Evolutionary conservation across 2,888 invertebrate genomes (phyloP).

Genomic region (Ctena decussata): DNA sequence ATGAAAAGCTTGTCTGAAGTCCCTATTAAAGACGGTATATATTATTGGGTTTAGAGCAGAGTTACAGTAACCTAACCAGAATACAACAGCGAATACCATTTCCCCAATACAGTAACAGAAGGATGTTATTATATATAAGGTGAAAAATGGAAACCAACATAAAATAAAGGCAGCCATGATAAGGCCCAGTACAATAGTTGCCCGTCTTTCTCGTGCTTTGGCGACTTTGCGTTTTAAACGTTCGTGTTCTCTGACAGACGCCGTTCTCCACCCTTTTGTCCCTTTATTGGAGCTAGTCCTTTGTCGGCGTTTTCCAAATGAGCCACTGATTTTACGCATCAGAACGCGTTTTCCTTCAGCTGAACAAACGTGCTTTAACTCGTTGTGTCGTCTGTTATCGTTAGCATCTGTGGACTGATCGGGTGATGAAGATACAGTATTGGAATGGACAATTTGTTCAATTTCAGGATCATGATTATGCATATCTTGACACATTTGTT

Average conservation of each 20-base stretch:
- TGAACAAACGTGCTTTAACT: not conserved
- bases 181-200: slow-evolving; percentile 97
- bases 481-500: not conserved
- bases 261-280: slow-evolving; percentile 63
- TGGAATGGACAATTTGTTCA: not conserved
- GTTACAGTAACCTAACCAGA: slow-evolving; percentile 99
- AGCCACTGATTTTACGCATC: slow-evolving; percentile 10
- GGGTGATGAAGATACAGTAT: not conserved
- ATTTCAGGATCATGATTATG: not conserved
- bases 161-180: slow-evolving; percentile 99
- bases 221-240: slow-evolving; percentile 97
- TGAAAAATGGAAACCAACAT: slow-evolving; percentile 99
- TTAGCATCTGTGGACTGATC: slow-evolving; percentile 4
- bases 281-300: slow-evolving; percentile 36
- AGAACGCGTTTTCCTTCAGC: not conserved
- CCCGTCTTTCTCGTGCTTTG: slow-evolving; percentile 97
- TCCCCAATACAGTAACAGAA: slow-evolving; percentile 84
- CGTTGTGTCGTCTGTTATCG: not conserved
- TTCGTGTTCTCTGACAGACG: slow-evolving; percentile 92
- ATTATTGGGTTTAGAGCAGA: slow-evolving; percentile 97
- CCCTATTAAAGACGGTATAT: slow-evolving; percentile 99
- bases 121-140: slow-evolving; percentile 87
- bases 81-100: slow-evolving; percentile 93
- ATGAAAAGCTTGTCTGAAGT: slow-evolving; percentile 97
- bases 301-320: slow-evolving; percentile 17